A percentile compares a stretch with the other conserved stretches of the same genome.
phyloP scores from a whole-genome alignment of 2,113 vertebrate species.

The Tichodroma muraria region DNA sequence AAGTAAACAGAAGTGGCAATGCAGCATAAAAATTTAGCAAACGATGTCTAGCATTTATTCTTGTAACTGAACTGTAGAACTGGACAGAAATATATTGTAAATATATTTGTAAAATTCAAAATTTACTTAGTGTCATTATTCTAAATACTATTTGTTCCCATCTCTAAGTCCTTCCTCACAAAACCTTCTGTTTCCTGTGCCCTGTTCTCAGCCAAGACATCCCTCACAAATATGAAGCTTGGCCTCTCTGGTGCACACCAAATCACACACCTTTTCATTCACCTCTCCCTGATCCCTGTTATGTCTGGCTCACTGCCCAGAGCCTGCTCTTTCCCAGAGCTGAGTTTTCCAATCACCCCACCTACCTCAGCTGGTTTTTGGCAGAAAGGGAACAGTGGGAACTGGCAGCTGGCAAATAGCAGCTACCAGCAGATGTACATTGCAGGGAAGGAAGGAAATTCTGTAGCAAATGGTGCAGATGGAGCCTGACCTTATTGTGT shows the following conservation, averaged over 20 bases:
- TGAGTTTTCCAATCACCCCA: background rate
- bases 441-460: constrained; percentile 48
- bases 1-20: background rate
- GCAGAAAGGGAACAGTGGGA: background rate
- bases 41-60: background rate
- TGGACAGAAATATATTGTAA: background rate
- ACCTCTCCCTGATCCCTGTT: constrained; percentile 15
- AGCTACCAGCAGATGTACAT: background rate
- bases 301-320: background rate
- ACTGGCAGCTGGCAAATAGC: constrained; percentile 24
- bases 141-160: background rate
- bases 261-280: background rate
- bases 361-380: background rate
- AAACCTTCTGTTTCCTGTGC: background rate
- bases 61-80: background rate
- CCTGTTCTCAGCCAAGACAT: background rate
- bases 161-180: background rate
- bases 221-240: background rate
- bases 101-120: background rate
- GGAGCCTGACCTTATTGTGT: constrained; percentile 42
- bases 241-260: background rate
- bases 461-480: constrained; percentile 18
- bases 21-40: background rate
- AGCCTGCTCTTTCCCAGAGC: constrained; percentile 21
- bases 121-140: background rate